These are phyloP conservation scores for Hyles lineata DNA, from an alignment of 2,888 invertebrate genomes.

Conservation along the genomic window DNA sequence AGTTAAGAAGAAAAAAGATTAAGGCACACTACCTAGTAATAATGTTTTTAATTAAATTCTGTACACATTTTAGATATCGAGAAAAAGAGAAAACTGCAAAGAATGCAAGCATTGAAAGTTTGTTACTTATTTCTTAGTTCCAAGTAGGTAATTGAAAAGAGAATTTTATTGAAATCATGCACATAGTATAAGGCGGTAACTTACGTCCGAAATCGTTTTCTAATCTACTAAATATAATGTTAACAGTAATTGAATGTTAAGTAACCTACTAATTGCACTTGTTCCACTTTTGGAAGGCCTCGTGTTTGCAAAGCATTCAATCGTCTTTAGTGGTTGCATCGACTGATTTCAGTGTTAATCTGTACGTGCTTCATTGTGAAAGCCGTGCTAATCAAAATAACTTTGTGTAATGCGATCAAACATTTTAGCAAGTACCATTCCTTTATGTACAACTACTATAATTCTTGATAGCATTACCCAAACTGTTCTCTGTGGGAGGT, in stretches of 20 bases:
- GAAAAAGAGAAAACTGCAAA: slow-evolving; percentile 64
- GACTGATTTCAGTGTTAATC: slow-evolving; percentile 62
- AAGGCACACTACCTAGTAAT: slow-evolving; percentile 33
- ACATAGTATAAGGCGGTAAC: slow-evolving; percentile 54
- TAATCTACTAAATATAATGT: slow-evolving; percentile 52
- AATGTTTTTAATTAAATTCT: slow-evolving; percentile 50
- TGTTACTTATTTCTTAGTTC: slow-evolving; percentile 50
- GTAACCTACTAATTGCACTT: slow-evolving; percentile 28
- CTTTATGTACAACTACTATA: slow-evolving; percentile 31
- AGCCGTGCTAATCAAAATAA: slow-evolving; percentile 75
- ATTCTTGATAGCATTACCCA: slow-evolving; percentile 62
- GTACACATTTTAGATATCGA: slow-evolving; percentile 57
- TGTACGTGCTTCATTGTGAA: slow-evolving; percentile 74
- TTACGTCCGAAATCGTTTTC: slow-evolving; percentile 45
- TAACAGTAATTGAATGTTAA: slow-evolving; percentile 27
- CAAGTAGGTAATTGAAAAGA: slow-evolving; percentile 45
- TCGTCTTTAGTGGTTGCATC: slow-evolving; percentile 65
- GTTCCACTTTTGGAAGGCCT: slow-evolving; percentile 41
- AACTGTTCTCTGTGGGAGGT: slow-evolving; percentile 47
- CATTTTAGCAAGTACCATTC: slow-evolving; percentile 37
- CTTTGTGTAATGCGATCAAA: slow-evolving; percentile 69
- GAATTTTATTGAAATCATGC: slow-evolving; percentile 62
- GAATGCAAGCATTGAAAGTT: slow-evolving; percentile 67
- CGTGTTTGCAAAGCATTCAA: slow-evolving; percentile 74
- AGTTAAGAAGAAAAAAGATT: neutral